Evolutionary conservation across 2,797 vertebrate species (phyloP).

Genomic region (Echeneis naucrates): DNA sequence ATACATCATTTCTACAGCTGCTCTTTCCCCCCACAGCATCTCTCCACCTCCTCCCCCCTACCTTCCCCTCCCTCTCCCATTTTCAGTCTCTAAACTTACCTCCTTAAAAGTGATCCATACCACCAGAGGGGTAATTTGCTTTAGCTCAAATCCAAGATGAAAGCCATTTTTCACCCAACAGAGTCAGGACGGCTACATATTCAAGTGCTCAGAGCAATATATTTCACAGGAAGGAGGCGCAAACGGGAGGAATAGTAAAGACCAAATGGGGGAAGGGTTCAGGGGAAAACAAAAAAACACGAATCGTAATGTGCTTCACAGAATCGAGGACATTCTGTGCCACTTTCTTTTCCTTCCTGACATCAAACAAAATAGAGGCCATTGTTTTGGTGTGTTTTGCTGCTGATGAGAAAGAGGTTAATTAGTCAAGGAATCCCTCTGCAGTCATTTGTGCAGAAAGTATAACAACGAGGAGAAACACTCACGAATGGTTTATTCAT

Average conservation of each 20-base stretch:
- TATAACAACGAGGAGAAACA: constrained; percentile 61
- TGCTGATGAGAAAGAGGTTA: constrained; percentile 45
- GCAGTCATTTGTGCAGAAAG: constrained; percentile 29
- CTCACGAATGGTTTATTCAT: constrained; percentile 63
- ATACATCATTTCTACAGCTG: constrained; percentile 32
- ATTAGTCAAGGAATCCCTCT: constrained; percentile 60
- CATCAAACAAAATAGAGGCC: constrained; percentile 51
- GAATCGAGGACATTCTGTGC: constrained; percentile 20
- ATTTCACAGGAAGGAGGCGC: constrained; percentile 44
- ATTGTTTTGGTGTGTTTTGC: constrained; percentile 46
- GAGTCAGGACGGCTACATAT: constrained; percentile 62
- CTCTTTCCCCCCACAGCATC: background rate
- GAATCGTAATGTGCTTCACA: constrained; percentile 10
- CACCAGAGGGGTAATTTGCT: constrained; percentile 75
- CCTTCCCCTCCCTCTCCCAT: background rate
- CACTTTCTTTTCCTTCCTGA: constrained; percentile 10
- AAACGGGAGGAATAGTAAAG: constrained; percentile 39
- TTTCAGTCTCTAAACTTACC: constrained; percentile 19
- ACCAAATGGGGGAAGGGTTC: constrained; percentile 15
- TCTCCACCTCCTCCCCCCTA: background rate
- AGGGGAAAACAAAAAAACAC: constrained; percentile 26
- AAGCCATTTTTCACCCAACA: constrained; percentile 73
- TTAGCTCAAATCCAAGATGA: constrained; percentile 74
- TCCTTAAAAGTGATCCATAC: constrained; percentile 71
- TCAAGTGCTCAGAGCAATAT: constrained; percentile 66